These are phyloP conservation scores for Pentalonia nigronervosa DNA, from an alignment of 1,140 invertebrate species.

Conservation along the genomic window DNA sequence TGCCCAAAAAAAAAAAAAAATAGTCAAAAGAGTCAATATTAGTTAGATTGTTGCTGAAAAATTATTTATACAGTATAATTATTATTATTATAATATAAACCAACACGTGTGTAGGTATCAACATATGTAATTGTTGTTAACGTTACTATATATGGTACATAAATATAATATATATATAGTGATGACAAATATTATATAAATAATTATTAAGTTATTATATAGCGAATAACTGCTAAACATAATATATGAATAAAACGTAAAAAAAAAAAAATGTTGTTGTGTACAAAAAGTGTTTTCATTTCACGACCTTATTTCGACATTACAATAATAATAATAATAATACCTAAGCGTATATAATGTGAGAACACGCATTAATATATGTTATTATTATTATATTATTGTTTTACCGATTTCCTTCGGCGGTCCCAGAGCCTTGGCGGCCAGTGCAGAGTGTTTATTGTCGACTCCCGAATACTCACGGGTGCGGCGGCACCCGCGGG, in stretches of 20 bases:
- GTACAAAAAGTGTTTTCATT: slow-evolving; percentile 52
- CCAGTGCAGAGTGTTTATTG: background rate
- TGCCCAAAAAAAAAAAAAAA: slow-evolving; percentile 11
- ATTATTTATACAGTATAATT: slow-evolving; percentile 53
- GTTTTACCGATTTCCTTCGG: background rate
- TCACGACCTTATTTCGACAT: background rate
- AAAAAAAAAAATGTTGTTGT: slow-evolving; percentile 57
- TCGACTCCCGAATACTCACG: background rate
- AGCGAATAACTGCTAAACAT: slow-evolving; percentile 57
- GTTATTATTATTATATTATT: background rate
- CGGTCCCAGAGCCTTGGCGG: no score
- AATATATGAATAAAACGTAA: slow-evolving; percentile 54
- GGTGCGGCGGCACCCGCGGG: no score
- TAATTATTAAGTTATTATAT: slow-evolving; percentile 57
- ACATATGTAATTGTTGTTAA: slow-evolving; percentile 56
- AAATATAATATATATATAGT: slow-evolving; percentile 48
- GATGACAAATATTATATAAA: slow-evolving; percentile 36
- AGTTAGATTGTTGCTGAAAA: slow-evolving; percentile 57
- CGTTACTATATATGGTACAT: slow-evolving; percentile 55
- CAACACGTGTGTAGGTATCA: slow-evolving; percentile 55
- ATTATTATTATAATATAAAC: slow-evolving; percentile 49
- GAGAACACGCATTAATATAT: background rate
- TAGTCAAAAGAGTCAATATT: slow-evolving; percentile 48
- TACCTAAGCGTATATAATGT: background rate
- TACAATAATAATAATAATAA: no score